Percentiles rank a stretch among this genome's conserved stretches.
phyloP scores from a whole-genome alignment of 2,888 invertebrate genomes.

The Pachliopta kotzebuea region DNA sequence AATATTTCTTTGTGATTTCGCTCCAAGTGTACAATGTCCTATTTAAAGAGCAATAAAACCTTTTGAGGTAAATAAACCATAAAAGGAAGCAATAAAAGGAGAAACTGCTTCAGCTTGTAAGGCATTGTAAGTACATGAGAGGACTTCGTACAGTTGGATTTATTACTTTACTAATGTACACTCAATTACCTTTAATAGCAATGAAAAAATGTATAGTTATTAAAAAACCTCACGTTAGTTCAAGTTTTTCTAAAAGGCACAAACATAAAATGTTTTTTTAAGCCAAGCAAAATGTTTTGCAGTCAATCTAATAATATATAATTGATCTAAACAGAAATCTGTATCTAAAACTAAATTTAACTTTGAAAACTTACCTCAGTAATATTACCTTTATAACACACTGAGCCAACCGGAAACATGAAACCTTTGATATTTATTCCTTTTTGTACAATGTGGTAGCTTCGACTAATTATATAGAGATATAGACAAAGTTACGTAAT shows the following conservation, averaged over 20 bases:
- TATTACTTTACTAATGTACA: constrained; percentile 19
- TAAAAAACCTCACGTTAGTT: too few relatives aligned
- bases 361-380: background rate
- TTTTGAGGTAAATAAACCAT: constrained; percentile 24
- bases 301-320: too few relatives aligned
- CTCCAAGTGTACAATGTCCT: background rate
- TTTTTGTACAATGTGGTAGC: background rate
- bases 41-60: constrained; percentile 19
- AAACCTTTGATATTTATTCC: background rate
- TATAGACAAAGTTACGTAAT: background rate
- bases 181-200: constrained; percentile 9
- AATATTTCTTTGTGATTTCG: background rate
- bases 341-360: background rate
- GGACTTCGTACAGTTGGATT: constrained; percentile 18
- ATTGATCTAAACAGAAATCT: background rate
- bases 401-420: background rate
- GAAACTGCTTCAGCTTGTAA: constrained; percentile 12
- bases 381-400: background rate
- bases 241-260: too few relatives aligned
- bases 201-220: background rate
- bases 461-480: constrained; percentile 2
- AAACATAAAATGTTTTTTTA: too few relatives aligned
- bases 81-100: constrained; percentile 25
- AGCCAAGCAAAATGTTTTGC: too few relatives aligned
- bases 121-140: constrained; percentile 21